Conservation (phyloP, 1,140 invertebrate genomes). For the Calosoma granatense region DNA sequence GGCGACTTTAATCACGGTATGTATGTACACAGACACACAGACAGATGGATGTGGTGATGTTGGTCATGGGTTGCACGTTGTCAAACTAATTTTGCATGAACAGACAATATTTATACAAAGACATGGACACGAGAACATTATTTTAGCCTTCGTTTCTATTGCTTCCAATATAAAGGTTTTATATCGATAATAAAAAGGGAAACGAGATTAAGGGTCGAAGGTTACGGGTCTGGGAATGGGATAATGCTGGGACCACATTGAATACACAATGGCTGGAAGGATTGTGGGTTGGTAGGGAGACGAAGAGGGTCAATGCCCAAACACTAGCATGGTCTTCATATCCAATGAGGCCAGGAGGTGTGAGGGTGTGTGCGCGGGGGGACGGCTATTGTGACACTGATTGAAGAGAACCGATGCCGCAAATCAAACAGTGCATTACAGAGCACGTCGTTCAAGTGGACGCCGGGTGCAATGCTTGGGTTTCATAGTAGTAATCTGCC, state of each 20-base stretch:
- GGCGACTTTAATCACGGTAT: constrained; percentile 33
- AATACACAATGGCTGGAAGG: constrained; percentile 24
- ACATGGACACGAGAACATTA: not conserved
- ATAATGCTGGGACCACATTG: constrained; percentile 25
- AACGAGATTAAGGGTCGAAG: constrained; percentile 26
- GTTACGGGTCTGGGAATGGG: constrained; percentile 22
- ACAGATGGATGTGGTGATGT: too few relatives aligned
- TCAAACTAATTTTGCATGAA: not conserved
- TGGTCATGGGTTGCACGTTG: too few relatives aligned
- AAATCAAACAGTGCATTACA: constrained; percentile 3
- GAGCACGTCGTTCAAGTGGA: too few relatives aligned
- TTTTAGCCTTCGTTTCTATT: constrained; percentile 18
- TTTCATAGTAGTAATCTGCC: too few relatives aligned
- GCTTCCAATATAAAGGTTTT: constrained; percentile 27
- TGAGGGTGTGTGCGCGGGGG: not conserved
- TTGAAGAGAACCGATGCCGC: not conserved
- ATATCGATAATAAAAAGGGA: constrained; percentile 26
- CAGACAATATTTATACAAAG: not conserved
- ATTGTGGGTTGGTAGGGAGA: not conserved
- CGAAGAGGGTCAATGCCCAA: not conserved
- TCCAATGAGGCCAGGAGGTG: not conserved
- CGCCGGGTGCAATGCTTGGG: too few relatives aligned
- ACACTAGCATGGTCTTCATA: too few relatives aligned
- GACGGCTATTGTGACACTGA: not conserved
- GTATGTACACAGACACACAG: too few relatives aligned